phyloP scores from a whole-genome alignment of 2,888 invertebrate species.

The Melieria crassipennis region DNA sequence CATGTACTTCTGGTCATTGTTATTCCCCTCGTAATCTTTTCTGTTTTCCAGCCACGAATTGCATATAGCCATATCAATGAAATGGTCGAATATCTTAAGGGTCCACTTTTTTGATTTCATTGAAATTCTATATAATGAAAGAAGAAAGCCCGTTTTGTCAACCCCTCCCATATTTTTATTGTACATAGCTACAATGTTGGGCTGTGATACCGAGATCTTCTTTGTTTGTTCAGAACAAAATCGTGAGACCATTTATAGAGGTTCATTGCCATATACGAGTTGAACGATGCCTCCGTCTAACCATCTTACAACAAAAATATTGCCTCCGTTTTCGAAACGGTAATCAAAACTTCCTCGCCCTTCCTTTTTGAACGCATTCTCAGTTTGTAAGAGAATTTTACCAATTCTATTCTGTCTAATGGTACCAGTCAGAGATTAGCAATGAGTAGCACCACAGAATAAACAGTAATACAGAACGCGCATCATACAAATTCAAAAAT shows the following conservation, averaged over 20 bases:
- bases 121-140: slow-evolving; percentile 32
- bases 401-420: slow-evolving; percentile 32
- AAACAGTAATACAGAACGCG: too few relatives aligned
- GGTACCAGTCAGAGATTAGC: not conserved
- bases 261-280: slow-evolving; percentile 19
- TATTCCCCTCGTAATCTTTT: slow-evolving; percentile 4
- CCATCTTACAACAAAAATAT: slow-evolving; percentile 24
- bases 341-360: slow-evolving; percentile 24
- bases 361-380: slow-evolving; percentile 21
- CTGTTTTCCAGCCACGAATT: slow-evolving; percentile 33
- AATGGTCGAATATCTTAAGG: slow-evolving; percentile 32
- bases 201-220: slow-evolving; percentile 23
- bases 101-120: slow-evolving; percentile 33
- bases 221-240: slow-evolving; percentile 27
- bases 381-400: slow-evolving; percentile 10
- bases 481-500: too few relatives aligned
- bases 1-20: slow-evolving; percentile 19
- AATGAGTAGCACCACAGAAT: too few relatives aligned
- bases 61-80: slow-evolving; percentile 1
- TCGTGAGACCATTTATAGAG: slow-evolving; percentile 9
- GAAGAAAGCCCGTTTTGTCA: slow-evolving; percentile 30
- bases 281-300: slow-evolving; percentile 28
- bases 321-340: slow-evolving; percentile 18
- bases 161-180: slow-evolving; percentile 36
- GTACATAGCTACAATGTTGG: slow-evolving; percentile 29